phyloP scores from a whole-genome alignment of 2,113 vertebrate species.

The Hippopotamus amphibius region DNA sequence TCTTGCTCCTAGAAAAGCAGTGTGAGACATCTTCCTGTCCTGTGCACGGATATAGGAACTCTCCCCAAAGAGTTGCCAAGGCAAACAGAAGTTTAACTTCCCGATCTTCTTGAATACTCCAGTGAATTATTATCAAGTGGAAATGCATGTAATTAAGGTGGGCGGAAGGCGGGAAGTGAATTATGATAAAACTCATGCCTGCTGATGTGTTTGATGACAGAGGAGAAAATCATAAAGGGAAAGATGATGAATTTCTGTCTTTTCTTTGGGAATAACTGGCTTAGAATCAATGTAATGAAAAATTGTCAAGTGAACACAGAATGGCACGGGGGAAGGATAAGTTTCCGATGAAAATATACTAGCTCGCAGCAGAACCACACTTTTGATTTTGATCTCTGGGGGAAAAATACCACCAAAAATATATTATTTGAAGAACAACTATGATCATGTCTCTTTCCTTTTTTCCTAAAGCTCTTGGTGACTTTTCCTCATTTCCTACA shows the following conservation, averaged over 20 bases:
- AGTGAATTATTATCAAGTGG: slow-evolving; percentile 77
- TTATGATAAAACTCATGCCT: slow-evolving; percentile 82
- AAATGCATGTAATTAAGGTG: slow-evolving; percentile 84
- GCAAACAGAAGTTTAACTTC: slow-evolving; percentile 79
- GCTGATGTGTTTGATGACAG: slow-evolving; percentile 86
- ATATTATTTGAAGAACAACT: slow-evolving; percentile 54
- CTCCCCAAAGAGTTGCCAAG: slow-evolving; percentile 42
- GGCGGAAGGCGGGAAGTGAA: slow-evolving; percentile 82
- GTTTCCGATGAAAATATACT: slow-evolving; percentile 66
- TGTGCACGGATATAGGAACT: background rate
- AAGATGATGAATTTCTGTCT: slow-evolving; percentile 84
- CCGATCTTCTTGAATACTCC: slow-evolving; percentile 59
- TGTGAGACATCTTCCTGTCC: background rate
- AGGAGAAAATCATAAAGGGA: slow-evolving; percentile 82
- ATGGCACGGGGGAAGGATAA: slow-evolving; percentile 58
- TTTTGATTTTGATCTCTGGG: slow-evolving; percentile 44
- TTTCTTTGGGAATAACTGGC: slow-evolving; percentile 83
- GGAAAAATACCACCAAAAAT: slow-evolving; percentile 58
- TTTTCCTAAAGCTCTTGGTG: background rate
- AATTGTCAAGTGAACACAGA: slow-evolving; percentile 74
- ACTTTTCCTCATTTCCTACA: background rate
- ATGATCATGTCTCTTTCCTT: slow-evolving; percentile 23
- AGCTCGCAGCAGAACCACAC: slow-evolving; percentile 42
- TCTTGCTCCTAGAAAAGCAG: background rate
- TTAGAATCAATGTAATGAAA: slow-evolving; percentile 85